Percentiles rank a stretch among this genome's conserved stretches.
Evolutionary conservation across 2,797 vertebrate genomes (phyloP).

Genomic region (Rousettus madagascariensis): DNA sequence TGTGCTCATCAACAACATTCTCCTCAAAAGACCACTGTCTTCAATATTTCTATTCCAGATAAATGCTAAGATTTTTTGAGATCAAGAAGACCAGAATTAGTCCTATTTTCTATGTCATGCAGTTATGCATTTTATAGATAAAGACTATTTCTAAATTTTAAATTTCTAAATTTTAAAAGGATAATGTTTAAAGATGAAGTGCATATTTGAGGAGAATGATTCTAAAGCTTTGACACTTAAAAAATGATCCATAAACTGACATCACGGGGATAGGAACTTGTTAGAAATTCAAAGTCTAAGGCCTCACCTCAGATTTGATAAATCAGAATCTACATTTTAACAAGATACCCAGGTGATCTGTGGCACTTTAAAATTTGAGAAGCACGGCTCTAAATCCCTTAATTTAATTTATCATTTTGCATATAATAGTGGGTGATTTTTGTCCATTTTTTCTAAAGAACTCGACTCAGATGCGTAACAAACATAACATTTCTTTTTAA

Average conservation of each 20-base stretch:
- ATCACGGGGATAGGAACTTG: not conserved
- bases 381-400: not conserved
- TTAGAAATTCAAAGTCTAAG: not conserved
- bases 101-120: not conserved
- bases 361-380: not conserved
- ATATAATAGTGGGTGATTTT: not conserved
- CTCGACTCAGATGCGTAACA: not conserved
- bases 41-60: not conserved
- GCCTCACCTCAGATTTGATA: not conserved
- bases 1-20: not conserved
- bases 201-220: not conserved
- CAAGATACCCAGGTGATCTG: not conserved
- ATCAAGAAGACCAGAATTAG: not conserved
- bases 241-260: not conserved
- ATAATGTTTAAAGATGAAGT: not conserved
- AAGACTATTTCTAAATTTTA: conserved; percentile 11
- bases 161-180: conserved; percentile 31
- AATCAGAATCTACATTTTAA: not conserved
- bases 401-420: not conserved
- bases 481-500: not conserved
- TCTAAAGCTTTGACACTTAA: not conserved
- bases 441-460: not conserved
- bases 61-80: not conserved
- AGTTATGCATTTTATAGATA: not conserved
- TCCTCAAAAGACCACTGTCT: not conserved